These are phyloP conservation scores for Mactromeris polynyma DNA, from an alignment of 2,888 invertebrate species.

Conservation along the genomic window DNA sequence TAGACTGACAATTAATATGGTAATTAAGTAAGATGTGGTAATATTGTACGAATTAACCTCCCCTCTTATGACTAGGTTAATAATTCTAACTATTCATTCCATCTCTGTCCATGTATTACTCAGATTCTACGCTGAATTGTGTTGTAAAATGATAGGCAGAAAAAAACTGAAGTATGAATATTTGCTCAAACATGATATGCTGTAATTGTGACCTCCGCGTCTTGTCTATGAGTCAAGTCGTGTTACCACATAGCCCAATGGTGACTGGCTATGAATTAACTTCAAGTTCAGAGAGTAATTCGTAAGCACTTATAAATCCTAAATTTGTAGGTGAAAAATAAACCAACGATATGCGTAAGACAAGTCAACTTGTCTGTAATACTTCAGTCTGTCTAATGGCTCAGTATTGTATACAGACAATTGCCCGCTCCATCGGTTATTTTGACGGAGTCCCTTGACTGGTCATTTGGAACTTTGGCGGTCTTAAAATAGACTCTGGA, in stretches of 20 bases:
- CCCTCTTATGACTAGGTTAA: too few species aligned
- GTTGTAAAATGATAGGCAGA: too few species aligned
- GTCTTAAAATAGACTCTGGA: conserved; percentile 37
- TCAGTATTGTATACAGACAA: background rate
- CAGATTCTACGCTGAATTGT: too few species aligned
- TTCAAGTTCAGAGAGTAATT: background rate
- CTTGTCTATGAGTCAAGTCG: too few species aligned
- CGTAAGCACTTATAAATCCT: background rate
- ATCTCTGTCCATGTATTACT: too few species aligned
- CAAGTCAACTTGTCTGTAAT: background rate
- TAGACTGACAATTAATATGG: too few species aligned
- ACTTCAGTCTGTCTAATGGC: background rate
- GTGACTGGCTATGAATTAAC: background rate
- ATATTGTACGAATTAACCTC: too few species aligned
- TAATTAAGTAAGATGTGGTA: too few species aligned
- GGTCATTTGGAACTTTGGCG: conserved; percentile 60
- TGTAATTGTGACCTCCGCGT: too few species aligned
- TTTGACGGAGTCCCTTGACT: conserved; percentile 33
- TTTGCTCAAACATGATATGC: too few species aligned
- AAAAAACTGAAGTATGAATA: too few species aligned
- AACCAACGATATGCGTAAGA: background rate
- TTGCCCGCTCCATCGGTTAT: background rate
- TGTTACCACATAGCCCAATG: background rate
- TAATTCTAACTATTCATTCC: too few species aligned
- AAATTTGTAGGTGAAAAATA: background rate